Conservation (phyloP, 1,140 invertebrate species). For the Lycorma delicatula region DNA sequence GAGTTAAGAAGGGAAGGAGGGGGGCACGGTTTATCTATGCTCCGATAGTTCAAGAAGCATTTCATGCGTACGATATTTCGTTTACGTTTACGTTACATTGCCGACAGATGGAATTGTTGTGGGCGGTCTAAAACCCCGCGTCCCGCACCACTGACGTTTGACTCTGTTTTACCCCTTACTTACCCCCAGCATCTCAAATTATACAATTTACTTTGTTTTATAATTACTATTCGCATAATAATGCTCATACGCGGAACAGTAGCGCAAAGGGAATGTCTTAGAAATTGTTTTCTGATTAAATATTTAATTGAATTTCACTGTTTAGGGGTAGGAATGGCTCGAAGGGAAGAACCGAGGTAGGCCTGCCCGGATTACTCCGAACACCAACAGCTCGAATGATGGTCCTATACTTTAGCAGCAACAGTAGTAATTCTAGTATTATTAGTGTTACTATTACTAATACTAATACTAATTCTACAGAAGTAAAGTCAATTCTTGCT, state of each 20-base stretch:
- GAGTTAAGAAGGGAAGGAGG: conserved; percentile 10
- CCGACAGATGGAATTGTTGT: conserved; percentile 21
- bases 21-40: conserved; percentile 22
- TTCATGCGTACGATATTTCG: conserved; percentile 25
- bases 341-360: no score
- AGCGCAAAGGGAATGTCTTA: conserved; percentile 17
- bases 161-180: neutral
- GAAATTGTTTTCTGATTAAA: conserved; percentile 27
- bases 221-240: conserved; percentile 21
- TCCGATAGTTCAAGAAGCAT: conserved; percentile 26
- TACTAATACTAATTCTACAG: no score
- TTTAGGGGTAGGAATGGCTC: no score
- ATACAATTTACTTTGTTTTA: conserved; percentile 21
- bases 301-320: conserved; percentile 23
- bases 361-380: no score
- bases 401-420: no score
- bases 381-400: no score
- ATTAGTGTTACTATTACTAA: no score
- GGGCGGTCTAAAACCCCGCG: conserved; percentile 6
- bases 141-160: neutral
- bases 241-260: conserved; percentile 7
- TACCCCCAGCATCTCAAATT: neutral
- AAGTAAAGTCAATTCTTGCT: no score
- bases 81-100: conserved; percentile 16
- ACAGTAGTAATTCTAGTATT: no score